phyloP scores from a whole-genome alignment of 2,797 vertebrate species.

The Cheirogaleus major region DNA sequence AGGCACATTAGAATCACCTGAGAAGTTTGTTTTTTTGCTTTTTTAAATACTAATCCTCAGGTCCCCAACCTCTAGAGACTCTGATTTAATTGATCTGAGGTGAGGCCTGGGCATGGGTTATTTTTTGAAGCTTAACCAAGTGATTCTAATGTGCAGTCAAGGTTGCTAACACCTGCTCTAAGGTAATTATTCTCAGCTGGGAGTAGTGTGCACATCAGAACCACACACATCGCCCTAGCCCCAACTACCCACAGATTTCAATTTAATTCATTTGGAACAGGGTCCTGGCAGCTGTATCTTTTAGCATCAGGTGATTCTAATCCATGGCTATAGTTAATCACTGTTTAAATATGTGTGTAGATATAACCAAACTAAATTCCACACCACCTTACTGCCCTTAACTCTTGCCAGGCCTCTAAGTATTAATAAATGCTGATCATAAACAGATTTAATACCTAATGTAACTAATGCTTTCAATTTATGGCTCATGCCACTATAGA shows the following conservation, averaged over 20 bases:
- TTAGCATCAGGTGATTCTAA: conserved; percentile 65
- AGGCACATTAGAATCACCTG: neutral
- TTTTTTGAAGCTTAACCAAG: conserved; percentile 77
- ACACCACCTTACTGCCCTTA: neutral
- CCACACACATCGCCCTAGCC: conserved; percentile 51
- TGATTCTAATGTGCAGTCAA: conserved; percentile 73
- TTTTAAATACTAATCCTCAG: conserved; percentile 13
- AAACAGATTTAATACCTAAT: neutral
- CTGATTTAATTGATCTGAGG: conserved; percentile 58
- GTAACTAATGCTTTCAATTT: neutral
- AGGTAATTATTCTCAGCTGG: conserved; percentile 72
- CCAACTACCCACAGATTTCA: conserved; percentile 54
- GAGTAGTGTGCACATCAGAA: conserved; percentile 21
- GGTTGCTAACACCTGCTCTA: conserved; percentile 74
- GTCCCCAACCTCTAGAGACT: conserved; percentile 44
- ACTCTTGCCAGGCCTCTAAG: neutral
- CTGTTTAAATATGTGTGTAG: neutral
- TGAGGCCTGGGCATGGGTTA: conserved; percentile 44
- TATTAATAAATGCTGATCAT: neutral
- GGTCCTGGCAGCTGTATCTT: conserved; percentile 56
- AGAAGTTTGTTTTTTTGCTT: neutral
- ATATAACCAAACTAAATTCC: neutral
- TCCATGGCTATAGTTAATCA: conserved; percentile 46
- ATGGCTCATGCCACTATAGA: neutral
- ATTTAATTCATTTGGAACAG: conserved; percentile 70